A percentile compares a stretch with the other conserved stretches of the same genome.
phyloP scores from a whole-genome alignment of 1,140 invertebrate species.

The Olivierus martensii region DNA sequence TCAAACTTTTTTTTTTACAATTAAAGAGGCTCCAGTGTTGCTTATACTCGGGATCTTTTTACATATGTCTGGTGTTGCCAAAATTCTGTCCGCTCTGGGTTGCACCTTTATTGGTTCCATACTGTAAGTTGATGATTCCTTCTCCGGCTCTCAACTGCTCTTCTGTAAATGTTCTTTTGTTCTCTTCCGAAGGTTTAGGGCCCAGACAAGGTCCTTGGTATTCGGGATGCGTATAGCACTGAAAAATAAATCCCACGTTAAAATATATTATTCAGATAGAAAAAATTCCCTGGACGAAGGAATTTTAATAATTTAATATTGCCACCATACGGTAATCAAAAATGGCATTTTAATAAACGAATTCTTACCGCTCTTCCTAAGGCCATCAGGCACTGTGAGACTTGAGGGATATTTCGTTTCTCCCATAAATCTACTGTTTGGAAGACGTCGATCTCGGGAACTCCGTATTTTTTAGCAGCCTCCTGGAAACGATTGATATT shows the following conservation, averaged over 20 bases:
- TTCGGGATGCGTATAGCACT: constrained; percentile 76
- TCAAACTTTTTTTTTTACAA: too few relatives aligned
- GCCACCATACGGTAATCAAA: background rate
- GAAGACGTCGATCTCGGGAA: constrained; percentile 78
- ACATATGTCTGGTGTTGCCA: constrained; percentile 49
- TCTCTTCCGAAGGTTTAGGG: constrained; percentile 68
- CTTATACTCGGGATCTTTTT: constrained; percentile 3
- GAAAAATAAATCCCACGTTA: constrained; percentile 5
- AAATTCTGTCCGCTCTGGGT: constrained; percentile 78
- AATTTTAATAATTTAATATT: too few relatives aligned
- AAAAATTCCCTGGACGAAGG: too few relatives aligned
- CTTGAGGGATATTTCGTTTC: constrained; percentile 77
- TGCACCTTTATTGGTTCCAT: constrained; percentile 80
- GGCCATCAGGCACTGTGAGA: constrained; percentile 73
- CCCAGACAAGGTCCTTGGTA: constrained; percentile 72
- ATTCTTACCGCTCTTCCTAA: constrained; percentile 75
- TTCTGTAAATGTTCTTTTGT: constrained; percentile 75
- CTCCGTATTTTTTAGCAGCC: constrained; percentile 70
- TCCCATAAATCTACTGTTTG: constrained; percentile 89
- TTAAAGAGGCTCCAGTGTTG: too few relatives aligned
- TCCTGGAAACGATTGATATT: constrained; percentile 89
- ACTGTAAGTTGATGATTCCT: constrained; percentile 75
- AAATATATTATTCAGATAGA: too few relatives aligned
- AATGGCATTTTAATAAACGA: too few relatives aligned
- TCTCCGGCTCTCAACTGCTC: constrained; percentile 72